Evolutionary conservation across 30 jellyfish, hydroid and myxozoan genomes (phyloP).

Genomic region (Aurelia coerulea): DNA sequence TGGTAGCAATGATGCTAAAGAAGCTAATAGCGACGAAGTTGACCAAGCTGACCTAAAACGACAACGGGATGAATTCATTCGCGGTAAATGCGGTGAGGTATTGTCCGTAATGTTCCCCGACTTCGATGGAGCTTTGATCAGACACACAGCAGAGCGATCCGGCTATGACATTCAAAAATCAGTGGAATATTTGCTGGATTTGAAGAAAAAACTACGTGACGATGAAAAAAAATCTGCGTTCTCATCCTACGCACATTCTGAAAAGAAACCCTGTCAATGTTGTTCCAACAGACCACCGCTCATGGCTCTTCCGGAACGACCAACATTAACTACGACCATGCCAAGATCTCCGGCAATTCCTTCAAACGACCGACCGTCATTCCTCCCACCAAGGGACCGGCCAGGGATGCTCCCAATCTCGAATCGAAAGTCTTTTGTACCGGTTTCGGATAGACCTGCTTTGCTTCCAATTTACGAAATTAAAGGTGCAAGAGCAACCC

Average conservation of each 20-base stretch:
- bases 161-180: conserved; percentile 75
- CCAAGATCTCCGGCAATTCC: not conserved
- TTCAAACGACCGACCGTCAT: not conserved
- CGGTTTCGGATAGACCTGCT: not conserved
- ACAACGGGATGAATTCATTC: conserved; percentile 58
- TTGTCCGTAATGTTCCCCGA: conserved; percentile 94
- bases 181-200: conserved; percentile 71
- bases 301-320: not conserved
- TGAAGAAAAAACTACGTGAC: conserved; percentile 38
- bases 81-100: conserved; percentile 80
- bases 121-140: conserved; percentile 50
- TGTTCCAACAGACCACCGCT: conserved; percentile 31
- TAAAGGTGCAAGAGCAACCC: not conserved
- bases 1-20: not conserved
- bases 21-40: not conserved
- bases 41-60: not conserved
- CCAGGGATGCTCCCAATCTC: not conserved
- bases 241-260: conserved; percentile 6
- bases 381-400: not conserved
- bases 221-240: conserved; percentile 44
- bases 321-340: not conserved
- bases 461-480: not conserved
- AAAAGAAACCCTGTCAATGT: conserved; percentile 36
- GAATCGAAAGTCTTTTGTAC: not conserved
- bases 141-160: conserved; percentile 41